phyloP scores from a whole-genome alignment of 2,888 invertebrate species.

The Drosophila niveifrons region DNA sequence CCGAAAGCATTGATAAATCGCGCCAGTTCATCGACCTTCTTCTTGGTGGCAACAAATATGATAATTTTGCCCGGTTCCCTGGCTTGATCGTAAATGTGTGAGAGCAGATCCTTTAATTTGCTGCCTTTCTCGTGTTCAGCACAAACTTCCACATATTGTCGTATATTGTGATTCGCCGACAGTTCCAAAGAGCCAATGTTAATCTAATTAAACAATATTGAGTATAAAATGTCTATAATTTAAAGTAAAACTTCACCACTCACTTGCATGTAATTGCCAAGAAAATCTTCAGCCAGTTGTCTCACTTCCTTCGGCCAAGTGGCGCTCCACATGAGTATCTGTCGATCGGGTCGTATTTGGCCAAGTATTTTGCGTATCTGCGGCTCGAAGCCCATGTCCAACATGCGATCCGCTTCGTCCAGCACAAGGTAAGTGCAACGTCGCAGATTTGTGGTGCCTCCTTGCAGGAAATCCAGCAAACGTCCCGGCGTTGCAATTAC shows the following conservation, averaged over 20 bases:
- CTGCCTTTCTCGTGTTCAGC: slow-evolving; percentile 91
- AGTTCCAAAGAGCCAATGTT: slow-evolving; percentile 94
- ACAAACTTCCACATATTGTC: slow-evolving; percentile 93
- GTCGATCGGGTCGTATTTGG: slow-evolving; percentile 96
- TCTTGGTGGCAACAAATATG: slow-evolving; percentile 98
- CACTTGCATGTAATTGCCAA: slow-evolving; percentile 90
- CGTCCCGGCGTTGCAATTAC: slow-evolving; percentile 96
- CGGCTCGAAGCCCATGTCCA: slow-evolving; percentile 99
- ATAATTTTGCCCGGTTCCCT: slow-evolving; percentile 93
- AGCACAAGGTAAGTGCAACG: slow-evolving; percentile 94
- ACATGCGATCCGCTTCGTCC: slow-evolving; percentile 97
- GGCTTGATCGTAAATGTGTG: slow-evolving; percentile 91
- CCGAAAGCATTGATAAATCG: slow-evolving; percentile 93
- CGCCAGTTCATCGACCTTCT: slow-evolving; percentile 95
- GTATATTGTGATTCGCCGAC: slow-evolving; percentile 95
- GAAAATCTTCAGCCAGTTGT: slow-evolving; percentile 95
- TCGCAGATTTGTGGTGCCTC: slow-evolving; percentile 90
- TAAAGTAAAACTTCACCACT: neutral
- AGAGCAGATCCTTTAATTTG: slow-evolving; percentile 81
- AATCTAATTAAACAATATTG: slow-evolving; percentile 86
- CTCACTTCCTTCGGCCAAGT: slow-evolving; percentile 99
- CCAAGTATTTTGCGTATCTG: slow-evolving; percentile 97
- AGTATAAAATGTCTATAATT: neutral
- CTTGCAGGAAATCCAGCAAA: slow-evolving; percentile 93
- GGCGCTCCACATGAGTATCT: slow-evolving; percentile 99